Base-by-base conservation (phyloP, 2,888 invertebrate genomes). In the Drosophila cracens region DNA sequence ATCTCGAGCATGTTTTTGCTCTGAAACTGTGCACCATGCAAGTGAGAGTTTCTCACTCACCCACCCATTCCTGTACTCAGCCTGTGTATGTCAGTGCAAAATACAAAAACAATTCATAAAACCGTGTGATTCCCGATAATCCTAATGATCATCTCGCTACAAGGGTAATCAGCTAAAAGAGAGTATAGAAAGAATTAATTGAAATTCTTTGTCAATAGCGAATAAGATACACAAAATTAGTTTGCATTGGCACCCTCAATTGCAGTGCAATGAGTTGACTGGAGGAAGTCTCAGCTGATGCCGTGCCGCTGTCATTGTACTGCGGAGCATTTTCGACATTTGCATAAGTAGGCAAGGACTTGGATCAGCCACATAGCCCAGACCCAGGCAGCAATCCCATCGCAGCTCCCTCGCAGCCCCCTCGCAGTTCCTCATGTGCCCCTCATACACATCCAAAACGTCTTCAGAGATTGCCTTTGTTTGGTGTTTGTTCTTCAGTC, bases 241-340 rank as follows among this genome's bases (percentile, higher is more conserved):
- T 36, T 54, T n/a, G 7, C 8, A 57, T 57, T 40, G n/a, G 57
- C 21, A 25, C 2, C 29, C 29, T 16, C n/a, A 36, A 36, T 56
- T 56, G 16, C n/a, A n/a, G 18, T n/a, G 57, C 38, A n/a, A 16
- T 40, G n/a, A 31, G 16, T 31, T 29, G 40, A 21, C 57, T 29
- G 10, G 40, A 40, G 29, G n/a, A 29, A n/a, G 53, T 74, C 62
- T 57, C 60, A 53, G 56, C 54, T 18, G 56, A 27, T 31, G 53
- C 48, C 46, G 36, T 40, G 54, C 38, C 63, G 74, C 83, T 84
- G 86, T 81, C 81, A 77, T 79, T 86, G 83, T 79, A 84, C 86
- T 73, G 70, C 76, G 65, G 70, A 83, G 84, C 73, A 86, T 84
- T 84, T 84, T 81, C 83, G 81, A 84, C 83, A 86, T 84, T 83